phyloP scores from a whole-genome alignment of 2,888 invertebrate genomes.

The Cosmia pyralina region DNA sequence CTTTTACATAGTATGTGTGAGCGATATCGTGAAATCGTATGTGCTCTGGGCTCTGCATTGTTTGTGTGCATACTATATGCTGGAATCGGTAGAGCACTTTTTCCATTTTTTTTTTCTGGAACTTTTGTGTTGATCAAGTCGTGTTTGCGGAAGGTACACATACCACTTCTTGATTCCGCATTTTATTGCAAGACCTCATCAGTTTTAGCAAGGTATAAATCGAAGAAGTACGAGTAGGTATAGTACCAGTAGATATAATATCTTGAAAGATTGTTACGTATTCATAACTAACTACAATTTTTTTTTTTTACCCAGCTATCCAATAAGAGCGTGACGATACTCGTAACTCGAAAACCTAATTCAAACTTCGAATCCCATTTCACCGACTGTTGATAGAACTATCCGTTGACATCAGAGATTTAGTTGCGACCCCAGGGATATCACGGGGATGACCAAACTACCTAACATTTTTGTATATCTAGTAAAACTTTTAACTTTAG shows the following conservation, averaged over 20 bases:
- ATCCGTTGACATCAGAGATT: conserved; percentile 63
- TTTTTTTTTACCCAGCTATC: conserved; percentile 32
- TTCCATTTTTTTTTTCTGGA: conserved; percentile 17
- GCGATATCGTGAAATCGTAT: conserved; percentile 41
- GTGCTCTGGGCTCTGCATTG: conserved; percentile 5
- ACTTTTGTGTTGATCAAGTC: conserved; percentile 31
- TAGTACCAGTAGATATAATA: background rate
- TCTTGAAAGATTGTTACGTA: conserved; percentile 3
- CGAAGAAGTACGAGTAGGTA: background rate
- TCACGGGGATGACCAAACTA: conserved; percentile 59
- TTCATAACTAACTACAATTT: conserved; percentile 2
- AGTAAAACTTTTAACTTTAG: conserved; percentile 70
- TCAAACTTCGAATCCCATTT: conserved; percentile 53
- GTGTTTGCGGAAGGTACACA: conserved; percentile 6
- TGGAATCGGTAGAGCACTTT: background rate
- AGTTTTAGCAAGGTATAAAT: background rate
- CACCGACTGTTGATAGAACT: conserved; percentile 54
- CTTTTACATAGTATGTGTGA: conserved; percentile 42
- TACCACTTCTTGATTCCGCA: background rate
- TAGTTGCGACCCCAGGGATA: conserved; percentile 52
- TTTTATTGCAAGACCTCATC: background rate
- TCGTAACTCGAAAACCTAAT: conserved; percentile 56
- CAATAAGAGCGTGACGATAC: conserved; percentile 42
- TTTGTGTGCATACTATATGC: conserved; percentile 26
- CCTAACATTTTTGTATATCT: conserved; percentile 69